Conservation (phyloP, 35 echinoderm and acorn worm species). For the Lytechinus variegatus region DNA sequence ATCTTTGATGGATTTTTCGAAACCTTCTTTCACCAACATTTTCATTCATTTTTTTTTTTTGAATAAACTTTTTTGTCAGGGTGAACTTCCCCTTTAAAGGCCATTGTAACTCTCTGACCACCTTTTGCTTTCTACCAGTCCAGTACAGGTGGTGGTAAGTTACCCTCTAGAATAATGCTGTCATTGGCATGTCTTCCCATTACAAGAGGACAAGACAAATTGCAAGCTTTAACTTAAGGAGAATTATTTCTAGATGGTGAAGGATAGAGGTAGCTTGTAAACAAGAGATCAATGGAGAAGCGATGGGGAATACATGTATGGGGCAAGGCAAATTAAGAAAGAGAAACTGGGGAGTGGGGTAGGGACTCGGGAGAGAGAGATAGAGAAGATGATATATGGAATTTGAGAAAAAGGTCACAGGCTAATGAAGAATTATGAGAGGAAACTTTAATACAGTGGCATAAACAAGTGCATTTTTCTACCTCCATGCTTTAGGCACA, state of each 20-base stretch:
- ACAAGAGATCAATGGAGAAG: background rate
- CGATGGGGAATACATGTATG: background rate
- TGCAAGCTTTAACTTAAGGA: background rate
- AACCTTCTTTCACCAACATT: too few species aligned
- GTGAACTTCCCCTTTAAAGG: too few species aligned
- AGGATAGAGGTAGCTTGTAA: background rate
- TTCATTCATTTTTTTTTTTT: too few species aligned
- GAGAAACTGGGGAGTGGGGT: background rate
- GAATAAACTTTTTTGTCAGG: too few species aligned
- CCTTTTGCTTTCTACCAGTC: too few species aligned
- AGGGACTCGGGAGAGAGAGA: background rate
- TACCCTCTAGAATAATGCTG: background rate
- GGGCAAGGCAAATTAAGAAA: background rate
- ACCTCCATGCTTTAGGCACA: too few species aligned
- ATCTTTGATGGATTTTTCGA: too few species aligned
- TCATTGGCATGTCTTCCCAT: background rate
- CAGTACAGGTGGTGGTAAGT: too few species aligned
- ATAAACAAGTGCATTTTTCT: too few species aligned
- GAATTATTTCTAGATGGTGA: background rate
- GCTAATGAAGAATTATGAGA: background rate
- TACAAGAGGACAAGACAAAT: slow-evolving; percentile 1
- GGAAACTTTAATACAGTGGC: background rate
- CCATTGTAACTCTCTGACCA: too few species aligned
- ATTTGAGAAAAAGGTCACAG: background rate
- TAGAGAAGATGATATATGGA: too few species aligned